A percentile compares a stretch with the other conserved stretches of the same genome.
phyloP scores from a whole-genome alignment of 2,113 vertebrate species.

The Phalacrocorax aristotelis region DNA sequence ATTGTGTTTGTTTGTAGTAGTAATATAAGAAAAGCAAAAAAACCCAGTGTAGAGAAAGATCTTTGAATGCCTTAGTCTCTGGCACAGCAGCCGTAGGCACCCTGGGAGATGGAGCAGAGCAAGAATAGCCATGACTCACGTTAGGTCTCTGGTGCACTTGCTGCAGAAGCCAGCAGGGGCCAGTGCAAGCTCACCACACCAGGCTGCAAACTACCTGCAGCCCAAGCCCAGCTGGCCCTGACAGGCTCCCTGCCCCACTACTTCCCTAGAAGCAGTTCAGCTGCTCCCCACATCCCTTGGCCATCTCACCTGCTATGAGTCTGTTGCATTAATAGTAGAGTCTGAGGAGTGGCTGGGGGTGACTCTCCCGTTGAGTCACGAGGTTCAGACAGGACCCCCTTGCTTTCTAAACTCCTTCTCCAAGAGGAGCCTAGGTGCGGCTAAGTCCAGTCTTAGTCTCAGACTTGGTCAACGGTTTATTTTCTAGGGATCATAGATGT shows the following conservation, averaged over 20 bases:
- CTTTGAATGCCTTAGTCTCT: accelerated
- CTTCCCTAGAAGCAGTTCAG: not conserved
- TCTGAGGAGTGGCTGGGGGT: no score
- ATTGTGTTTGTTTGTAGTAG: not conserved
- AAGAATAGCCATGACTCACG: accelerated
- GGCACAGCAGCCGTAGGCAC: accelerated
- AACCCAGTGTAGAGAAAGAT: not conserved
- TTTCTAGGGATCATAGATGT: no score
- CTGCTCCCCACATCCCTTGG: not conserved
- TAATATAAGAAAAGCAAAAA: not conserved
- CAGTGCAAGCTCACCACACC: not conserved
- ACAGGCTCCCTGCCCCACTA: accelerated
- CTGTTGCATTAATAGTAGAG: no score
- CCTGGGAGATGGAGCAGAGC: accelerated
- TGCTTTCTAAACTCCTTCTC: no score
- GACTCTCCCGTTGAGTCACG: no score
- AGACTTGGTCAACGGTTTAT: no score
- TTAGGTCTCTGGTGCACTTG: accelerated
- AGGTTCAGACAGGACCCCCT: no score
- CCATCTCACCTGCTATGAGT: no score
- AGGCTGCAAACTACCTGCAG: no score
- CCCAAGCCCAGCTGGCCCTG: no score
- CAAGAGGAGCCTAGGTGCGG: no score
- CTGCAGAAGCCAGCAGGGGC: not conserved
- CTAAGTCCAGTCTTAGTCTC: no score